Base-by-base conservation (phyloP, 2,113 vertebrate species). In the Myxocyprinus asiaticus region DNA sequence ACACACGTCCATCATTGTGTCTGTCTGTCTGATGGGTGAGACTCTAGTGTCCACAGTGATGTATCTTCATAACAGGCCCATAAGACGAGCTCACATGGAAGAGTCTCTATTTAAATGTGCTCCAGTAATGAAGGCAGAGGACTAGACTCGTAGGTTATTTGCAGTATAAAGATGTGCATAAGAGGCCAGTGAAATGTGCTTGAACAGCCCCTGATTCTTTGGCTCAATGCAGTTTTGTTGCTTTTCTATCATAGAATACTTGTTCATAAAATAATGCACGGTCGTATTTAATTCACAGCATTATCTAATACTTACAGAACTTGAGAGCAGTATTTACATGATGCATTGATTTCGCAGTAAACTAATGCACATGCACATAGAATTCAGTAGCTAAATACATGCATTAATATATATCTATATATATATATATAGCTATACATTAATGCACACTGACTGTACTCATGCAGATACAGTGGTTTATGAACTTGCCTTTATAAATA, bases 141-240 rank as follows among this genome's bases (percentile, higher is more conserved):
- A 50, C 65, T 67, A 67, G 5, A 17, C 65, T 15, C 48, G 65
- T 11, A 17, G 14, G n/a, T 6, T 22, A 4, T 15, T n/a, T n/a
- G 14, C 15, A 58, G 55, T 6, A 56, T 47, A 22, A 65, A 62
- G 56, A 63, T 53, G 22, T 33, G 22, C 22, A 33, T 33, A 59
- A 59, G 72, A 42, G 6, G 7, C 6, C 86, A 88, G 90, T 89
- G 88, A 48, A 48, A 48, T 48, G 47, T 48, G 47, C 47, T 7
- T 48, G 9, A 4, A 48, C 47, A 9, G 47, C 6, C 47, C 9
- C 6, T 9, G 47, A 48, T 48, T 48, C 47, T 48, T 48, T 48
- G 64, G 68, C 62, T 61, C 61, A 55, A 84, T 85, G 78, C 82
- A 65, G 33, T 14, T 59, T 77, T 85, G 85, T 79, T 85, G 81